Evolutionary conservation across 2,888 invertebrate genomes (phyloP).

Genomic region (Synanthedon tipuliformis): DNA sequence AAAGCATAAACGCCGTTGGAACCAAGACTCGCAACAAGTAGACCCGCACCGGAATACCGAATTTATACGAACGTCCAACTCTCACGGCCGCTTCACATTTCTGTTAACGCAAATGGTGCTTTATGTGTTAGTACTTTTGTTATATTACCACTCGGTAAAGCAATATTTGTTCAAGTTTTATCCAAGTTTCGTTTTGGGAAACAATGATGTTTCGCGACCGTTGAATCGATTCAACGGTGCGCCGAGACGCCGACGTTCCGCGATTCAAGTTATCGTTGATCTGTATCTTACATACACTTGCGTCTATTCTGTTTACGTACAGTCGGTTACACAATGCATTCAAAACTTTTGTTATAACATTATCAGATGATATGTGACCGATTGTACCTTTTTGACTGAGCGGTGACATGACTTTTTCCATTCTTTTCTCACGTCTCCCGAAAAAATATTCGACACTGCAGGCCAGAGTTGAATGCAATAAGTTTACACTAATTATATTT

Average conservation of each 20-base stretch:
- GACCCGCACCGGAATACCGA: constrained; percentile 27
- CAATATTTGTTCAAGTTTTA: constrained; percentile 26
- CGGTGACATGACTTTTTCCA: no score
- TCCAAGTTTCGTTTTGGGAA: constrained; percentile 16
- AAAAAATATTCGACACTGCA: no score
- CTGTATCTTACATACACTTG: no score
- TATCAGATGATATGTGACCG: no score
- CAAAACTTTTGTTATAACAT: no score
- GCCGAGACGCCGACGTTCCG: not conserved
- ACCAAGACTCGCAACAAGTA: constrained; percentile 66
- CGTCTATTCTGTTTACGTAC: no score
- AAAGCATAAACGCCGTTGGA: constrained; percentile 80
- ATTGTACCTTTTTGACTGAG: no score
- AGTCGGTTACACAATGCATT: no score
- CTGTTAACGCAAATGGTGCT: constrained; percentile 59
- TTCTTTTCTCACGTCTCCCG: no score
- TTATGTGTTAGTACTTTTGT: constrained; percentile 32
- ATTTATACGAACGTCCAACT: constrained; percentile 42
- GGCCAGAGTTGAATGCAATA: no score
- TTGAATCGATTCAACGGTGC: constrained; percentile 17
- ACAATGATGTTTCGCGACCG: constrained; percentile 32
- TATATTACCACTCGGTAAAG: constrained; percentile 26
- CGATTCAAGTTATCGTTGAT: no score
- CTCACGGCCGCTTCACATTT: constrained; percentile 13
- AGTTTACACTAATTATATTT: no score